A percentile compares a stretch with the other conserved stretches of the same genome.
phyloP scores from a whole-genome alignment of 1,140 invertebrate species.

The Formica exsecta region DNA sequence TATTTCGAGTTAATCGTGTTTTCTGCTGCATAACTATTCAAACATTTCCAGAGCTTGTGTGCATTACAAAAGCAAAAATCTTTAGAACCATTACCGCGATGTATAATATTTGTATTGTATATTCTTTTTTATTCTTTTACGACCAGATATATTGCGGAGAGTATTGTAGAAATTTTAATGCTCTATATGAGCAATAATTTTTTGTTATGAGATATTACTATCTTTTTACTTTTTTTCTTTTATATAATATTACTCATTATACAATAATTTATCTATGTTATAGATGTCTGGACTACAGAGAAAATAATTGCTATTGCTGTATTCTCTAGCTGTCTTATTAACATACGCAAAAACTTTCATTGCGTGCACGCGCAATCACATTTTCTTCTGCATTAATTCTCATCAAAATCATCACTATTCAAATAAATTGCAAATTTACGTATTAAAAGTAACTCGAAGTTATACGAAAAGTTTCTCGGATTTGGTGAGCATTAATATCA shows the following conservation, averaged over 20 bases:
- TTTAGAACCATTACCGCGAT: not conserved
- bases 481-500: not conserved
- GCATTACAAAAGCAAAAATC: constrained; percentile 14
- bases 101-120: constrained; percentile 26
- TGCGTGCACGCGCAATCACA: not conserved
- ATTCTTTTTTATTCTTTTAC: not conserved
- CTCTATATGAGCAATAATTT: not conserved
- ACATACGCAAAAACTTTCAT: not conserved
- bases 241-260: not conserved
- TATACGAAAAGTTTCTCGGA: not conserved
- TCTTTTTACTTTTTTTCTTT: constrained; percentile 10
- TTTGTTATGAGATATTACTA: not conserved
- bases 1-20: constrained; percentile 47
- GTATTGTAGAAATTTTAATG: not conserved
- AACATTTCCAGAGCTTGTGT: not conserved
- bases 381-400: not conserved
- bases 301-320: constrained; percentile 11
- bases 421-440: constrained; percentile 3
- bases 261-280: not conserved
- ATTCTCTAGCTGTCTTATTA: not conserved
- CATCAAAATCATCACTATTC: constrained; percentile 14
- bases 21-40: constrained; percentile 37
- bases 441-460: constrained; percentile 12
- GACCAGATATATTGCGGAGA: not conserved
- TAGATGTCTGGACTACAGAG: not conserved